Evolutionary conservation across 1,140 invertebrate species (phyloP), one percentile per base, ranked within the genome.

Genomic region (Hyposmocoma kahamanoa): DNA sequence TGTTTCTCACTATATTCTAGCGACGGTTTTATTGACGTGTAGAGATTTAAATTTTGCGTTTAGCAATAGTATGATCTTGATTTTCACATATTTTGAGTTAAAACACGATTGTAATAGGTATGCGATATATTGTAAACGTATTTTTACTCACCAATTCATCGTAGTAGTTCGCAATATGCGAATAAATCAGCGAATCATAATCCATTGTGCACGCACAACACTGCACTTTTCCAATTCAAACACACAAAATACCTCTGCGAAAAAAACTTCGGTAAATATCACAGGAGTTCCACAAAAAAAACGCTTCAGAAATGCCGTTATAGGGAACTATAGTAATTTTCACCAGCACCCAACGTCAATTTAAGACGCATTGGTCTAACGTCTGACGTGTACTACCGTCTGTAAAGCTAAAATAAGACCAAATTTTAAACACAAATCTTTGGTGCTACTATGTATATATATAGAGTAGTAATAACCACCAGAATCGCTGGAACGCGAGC

Each of bases 401-500:
- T 74, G 80, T 80, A 83, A 85, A 84, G 80, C 82, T 85, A 85
- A 83, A 85, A 83, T 85, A 85, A 85, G 82, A 85, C 82, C 77
- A 78, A 85, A 85, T 82, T 84, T 84, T 85, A 85, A 82, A 85
- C 82, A 85, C 77, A 83, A 84, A 78, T 77, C 74, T 80, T 81
- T 70, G 68, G 70, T 71, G 62, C 65, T 51, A 63, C 55, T 50
- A 18, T 46, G 55, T 51, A 58, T 57, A 21, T 42, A 22, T 67
- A 71, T 62, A 66, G 75, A 77, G 77, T 39, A 65, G 71, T 50
- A 64, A 52, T 53, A 63, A 69, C 66, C 60, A 43, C 36, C 38
- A n/a, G 30, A 22, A 18, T 6, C 9, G 18, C 39, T 34, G 24
- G 22, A 36, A 8, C 20, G 44, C 39, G n/a, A n/a, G n/a, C n/a